Evolutionary conservation across 2,113 vertebrate species (phyloP).

Genomic region (Anguilla japonica): DNA sequence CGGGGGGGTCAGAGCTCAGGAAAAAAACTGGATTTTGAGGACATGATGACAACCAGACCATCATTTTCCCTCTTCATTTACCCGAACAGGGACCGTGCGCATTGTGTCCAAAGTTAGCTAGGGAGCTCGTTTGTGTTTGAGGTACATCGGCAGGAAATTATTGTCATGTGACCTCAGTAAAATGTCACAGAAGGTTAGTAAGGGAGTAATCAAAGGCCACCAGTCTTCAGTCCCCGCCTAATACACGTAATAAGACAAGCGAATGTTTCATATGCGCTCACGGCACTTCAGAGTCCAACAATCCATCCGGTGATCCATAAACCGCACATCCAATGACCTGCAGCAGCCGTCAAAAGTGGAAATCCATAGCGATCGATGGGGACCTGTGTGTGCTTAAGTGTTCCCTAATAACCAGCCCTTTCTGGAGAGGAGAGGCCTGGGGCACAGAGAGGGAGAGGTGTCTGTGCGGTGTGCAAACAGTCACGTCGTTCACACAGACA

Average conservation of each 20-base stretch:
- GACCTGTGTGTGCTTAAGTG: slow-evolving; percentile 6
- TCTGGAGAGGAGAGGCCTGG: neutral
- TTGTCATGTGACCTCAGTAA: slow-evolving; percentile 15
- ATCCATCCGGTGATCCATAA: slow-evolving; percentile 15
- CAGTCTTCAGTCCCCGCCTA: slow-evolving; percentile 8
- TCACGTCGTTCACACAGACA: neutral
- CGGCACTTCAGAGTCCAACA: neutral
- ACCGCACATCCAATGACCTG: neutral
- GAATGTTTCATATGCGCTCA: slow-evolving; percentile 27
- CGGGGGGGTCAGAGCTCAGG: slow-evolving; percentile 29
- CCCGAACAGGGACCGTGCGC: too few species aligned
- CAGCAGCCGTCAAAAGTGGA: slow-evolving; percentile 12
- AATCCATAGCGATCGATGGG: slow-evolving; percentile 38
- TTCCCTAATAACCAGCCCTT: slow-evolving; percentile 16
- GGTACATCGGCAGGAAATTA: neutral
- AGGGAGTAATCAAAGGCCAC: too few species aligned
- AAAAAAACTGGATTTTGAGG: neutral
- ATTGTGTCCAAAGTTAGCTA: too few species aligned
- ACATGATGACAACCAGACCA: too few species aligned
- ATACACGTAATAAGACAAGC: slow-evolving; percentile 18
- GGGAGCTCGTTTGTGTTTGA: too few species aligned
- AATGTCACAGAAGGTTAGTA: slow-evolving; percentile 4
- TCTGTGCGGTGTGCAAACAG: neutral
- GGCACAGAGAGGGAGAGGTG: neutral
- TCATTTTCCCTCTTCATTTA: too few species aligned